phyloP scores from a whole-genome alignment of 2,888 invertebrate species.

The Lissocephala sabroskyi region DNA sequence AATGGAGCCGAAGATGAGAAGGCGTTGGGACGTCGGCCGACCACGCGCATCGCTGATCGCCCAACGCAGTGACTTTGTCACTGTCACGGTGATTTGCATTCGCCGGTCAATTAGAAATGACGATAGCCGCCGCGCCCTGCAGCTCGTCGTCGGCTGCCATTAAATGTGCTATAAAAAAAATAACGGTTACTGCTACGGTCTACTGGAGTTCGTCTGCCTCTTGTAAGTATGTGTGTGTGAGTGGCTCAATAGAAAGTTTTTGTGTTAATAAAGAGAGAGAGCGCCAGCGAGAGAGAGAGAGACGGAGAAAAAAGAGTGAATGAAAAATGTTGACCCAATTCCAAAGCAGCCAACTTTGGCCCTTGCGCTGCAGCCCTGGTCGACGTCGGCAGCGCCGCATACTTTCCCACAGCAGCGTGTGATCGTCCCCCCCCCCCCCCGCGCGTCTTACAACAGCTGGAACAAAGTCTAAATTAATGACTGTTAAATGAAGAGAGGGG shows the following conservation, averaged over 20 bases:
- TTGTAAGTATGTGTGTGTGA: conserved; percentile 6
- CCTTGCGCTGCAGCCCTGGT: neutral
- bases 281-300: conserved; percentile 18
- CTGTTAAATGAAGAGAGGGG: conserved; percentile 59
- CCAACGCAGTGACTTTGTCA: no score
- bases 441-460: conserved; percentile 39
- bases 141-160: conserved; percentile 23
- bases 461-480: conserved; percentile 65
- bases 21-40: no score
- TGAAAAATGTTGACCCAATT: conserved; percentile 72
- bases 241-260: conserved; percentile 59
- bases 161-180: conserved; percentile 54
- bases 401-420: conserved; percentile 63
- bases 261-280: conserved; percentile 56
- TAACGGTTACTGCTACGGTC: conserved; percentile 59
- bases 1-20: no score
- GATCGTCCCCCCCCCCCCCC: conserved; percentile 25
- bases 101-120: conserved; percentile 54
- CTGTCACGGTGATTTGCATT: no score
- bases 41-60: no score
- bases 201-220: conserved; percentile 53
- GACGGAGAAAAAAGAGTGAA: conserved; percentile 56
- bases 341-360: conserved; percentile 16
- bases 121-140: conserved; percentile 14
- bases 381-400: conserved; percentile 20